Evolutionary conservation across 2,113 vertebrate genomes (phyloP).

Genomic region (Microcebus ravelobensis): DNA sequence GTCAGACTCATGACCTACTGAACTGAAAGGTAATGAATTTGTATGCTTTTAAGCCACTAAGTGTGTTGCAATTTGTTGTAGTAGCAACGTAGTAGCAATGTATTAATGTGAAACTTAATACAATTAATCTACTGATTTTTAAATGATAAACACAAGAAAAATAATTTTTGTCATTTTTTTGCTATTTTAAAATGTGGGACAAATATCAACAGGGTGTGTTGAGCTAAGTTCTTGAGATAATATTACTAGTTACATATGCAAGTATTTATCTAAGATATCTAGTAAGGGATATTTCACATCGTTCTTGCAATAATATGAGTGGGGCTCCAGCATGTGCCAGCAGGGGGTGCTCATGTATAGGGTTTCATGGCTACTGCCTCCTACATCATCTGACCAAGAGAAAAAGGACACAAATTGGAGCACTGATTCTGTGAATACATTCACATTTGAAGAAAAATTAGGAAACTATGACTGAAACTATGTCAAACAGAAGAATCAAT

Average conservation of each 20-base stretch:
- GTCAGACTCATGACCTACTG: neutral
- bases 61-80: neutral
- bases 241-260: neutral
- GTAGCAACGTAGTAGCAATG: neutral
- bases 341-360: conserved; percentile 46
- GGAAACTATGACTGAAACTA: neutral
- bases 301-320: neutral
- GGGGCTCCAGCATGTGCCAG: conserved; percentile 38
- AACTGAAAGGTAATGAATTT: neutral
- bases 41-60: neutral
- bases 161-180: neutral
- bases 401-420: neutral
- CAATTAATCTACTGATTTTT: neutral
- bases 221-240: neutral
- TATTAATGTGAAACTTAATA: neutral
- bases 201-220: neutral
- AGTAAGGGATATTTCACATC: neutral
- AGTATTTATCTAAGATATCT: neutral
- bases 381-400: too few species aligned
- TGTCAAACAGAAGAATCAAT: neutral
- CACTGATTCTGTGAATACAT: neutral
- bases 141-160: neutral
- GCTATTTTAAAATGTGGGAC: neutral
- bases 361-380: neutral
- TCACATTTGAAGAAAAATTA: neutral